Base-by-base conservation (phyloP, 2,888 invertebrate genomes). In the Agriopis marginaria region DNA sequence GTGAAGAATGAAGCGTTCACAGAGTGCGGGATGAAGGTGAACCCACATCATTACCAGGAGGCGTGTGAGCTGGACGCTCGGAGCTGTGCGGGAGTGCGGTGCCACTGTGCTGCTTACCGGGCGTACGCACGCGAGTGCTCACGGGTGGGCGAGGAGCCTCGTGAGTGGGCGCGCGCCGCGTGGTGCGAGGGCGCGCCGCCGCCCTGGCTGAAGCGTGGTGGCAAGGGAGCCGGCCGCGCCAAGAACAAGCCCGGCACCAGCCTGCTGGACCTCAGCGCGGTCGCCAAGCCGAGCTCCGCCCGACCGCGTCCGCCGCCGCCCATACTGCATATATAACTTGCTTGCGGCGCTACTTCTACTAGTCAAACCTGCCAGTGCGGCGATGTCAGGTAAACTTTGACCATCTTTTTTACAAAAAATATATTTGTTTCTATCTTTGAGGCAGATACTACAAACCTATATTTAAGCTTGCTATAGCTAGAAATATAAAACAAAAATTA, bases 71-170 rank as follows among this genome's bases (percentile, higher is more conserved):
- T 97, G 86, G 98, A 98, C 85, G 97, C 98, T 92, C 98, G 98
- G 85, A 97, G 98, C 82, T 99, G 98, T 87, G 96, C 97, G 3
- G 95, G 95, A 12, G 95, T 95, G 68, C 95, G 95, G 81, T 99
- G 99, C 81, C 97, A 98, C 86, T 99, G 99, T 88, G 98, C 98
- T 77, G 97, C 98, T 72, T 96, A 98, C 82, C 96, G 97, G 65
- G 98, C 98, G 3, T 99, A 98, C 85, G 97, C 97, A 0, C 96
- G 98, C 75, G 98, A 98, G 87, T 99, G 99, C 85, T 95, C 96
- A 73, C 95, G 98, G 32, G 89, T 97, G 51, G 98, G 98, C 0
- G 96, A 97, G 0, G 94, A 95, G 71, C 91, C 97, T 59, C 93
- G 93, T 0, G 95, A 96, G 75, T 98, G 98, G 98, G 95, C 96